These are phyloP conservation scores for Stenurella melanura DNA, from an alignment of 2,888 invertebrate genomes.

Conservation along the genomic window DNA sequence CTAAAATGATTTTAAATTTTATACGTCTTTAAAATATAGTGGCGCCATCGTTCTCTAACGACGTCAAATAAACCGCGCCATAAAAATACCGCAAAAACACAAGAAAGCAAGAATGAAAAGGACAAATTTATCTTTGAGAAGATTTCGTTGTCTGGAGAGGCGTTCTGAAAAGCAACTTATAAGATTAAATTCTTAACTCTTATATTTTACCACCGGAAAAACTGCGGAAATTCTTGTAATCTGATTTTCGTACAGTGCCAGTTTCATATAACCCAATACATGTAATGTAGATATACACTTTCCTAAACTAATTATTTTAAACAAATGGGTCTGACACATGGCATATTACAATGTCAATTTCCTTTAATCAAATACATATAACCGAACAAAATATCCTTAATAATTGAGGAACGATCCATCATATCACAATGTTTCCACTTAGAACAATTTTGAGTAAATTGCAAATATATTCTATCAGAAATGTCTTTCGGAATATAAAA, in stretches of 20 bases:
- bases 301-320: no score
- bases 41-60: slow-evolving; percentile 35
- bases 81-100: slow-evolving; percentile 38
- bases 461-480: no score
- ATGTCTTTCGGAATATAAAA: no score
- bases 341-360: no score
- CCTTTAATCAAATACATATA: no score
- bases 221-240: not conserved
- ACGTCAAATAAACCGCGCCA: slow-evolving; percentile 33
- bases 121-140: slow-evolving; percentile 21
- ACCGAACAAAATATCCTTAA: no score
- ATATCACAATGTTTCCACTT: no score
- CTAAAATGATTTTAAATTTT: slow-evolving; percentile 13
- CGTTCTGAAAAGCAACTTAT: not conserved
- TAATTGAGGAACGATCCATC: no score
- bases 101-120: slow-evolving; percentile 36
- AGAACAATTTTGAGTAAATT: no score
- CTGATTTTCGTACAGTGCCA: not conserved
- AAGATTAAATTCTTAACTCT: slow-evolving; percentile 40
- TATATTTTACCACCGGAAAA: slow-evolving; percentile 8
- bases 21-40: slow-evolving; percentile 33
- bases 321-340: no score
- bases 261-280: no score
- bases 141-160: slow-evolving; percentile 16
- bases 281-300: no score